Evolutionary conservation across 1,140 invertebrate genomes (phyloP).

Genomic region (Acromyrmex heyeri): DNA sequence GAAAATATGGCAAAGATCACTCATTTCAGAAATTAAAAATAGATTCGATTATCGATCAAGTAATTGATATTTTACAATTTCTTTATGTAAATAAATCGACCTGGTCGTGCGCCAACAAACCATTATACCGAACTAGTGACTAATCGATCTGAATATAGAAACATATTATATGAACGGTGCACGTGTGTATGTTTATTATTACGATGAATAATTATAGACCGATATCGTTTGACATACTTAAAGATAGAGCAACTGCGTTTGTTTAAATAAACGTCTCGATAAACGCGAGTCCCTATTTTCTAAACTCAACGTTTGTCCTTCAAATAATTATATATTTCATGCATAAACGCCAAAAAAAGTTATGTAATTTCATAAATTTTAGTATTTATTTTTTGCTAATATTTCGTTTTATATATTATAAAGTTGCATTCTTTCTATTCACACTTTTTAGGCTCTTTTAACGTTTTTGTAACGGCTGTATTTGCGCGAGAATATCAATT

Average conservation of each 20-base stretch:
- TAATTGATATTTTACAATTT: slow-evolving; percentile 18
- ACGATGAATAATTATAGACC: slow-evolving; percentile 59
- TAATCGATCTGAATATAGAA: slow-evolving; percentile 51
- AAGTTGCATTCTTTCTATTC: neutral
- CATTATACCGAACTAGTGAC: slow-evolving; percentile 50
- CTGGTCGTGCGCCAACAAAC: slow-evolving; percentile 40
- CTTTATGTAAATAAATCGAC: slow-evolving; percentile 39
- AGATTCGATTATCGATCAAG: neutral
- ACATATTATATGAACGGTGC: slow-evolving; percentile 24
- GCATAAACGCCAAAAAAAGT: neutral
- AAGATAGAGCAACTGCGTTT: neutral
- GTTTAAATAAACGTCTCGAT: neutral
- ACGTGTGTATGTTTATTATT: slow-evolving; percentile 69
- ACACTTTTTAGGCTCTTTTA: neutral
- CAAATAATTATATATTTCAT: neutral
- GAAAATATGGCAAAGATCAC: neutral
- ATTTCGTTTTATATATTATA: neutral
- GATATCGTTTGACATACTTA: slow-evolving; percentile 63
- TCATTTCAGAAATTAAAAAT: neutral
- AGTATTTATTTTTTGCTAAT: neutral
- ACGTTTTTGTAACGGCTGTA: neutral
- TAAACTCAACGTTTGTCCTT: neutral
- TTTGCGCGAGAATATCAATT: slow-evolving; percentile 2
- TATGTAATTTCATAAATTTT: neutral
- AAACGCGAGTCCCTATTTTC: neutral